These are phyloP conservation scores for Campylomormyrus tamandua DNA, from an alignment of 2,113 vertebrate genomes.

Conservation along the genomic window DNA sequence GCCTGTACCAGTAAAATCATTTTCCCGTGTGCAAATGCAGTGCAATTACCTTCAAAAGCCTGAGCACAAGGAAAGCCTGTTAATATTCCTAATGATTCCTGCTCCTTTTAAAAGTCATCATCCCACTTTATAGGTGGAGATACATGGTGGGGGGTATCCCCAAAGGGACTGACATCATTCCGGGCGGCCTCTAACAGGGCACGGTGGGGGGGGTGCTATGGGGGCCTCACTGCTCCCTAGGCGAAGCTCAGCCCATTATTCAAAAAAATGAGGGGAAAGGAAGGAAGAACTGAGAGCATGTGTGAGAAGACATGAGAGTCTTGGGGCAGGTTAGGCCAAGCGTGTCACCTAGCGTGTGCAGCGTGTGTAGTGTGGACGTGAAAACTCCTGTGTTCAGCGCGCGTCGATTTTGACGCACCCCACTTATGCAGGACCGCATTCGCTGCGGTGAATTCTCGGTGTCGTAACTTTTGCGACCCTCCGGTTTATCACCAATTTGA, in stretches of 20 bases:
- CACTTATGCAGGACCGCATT: neutral
- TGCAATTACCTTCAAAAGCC: constrained; percentile 54
- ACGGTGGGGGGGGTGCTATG: constrained; percentile 11
- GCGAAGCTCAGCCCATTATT: neutral
- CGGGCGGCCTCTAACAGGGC: constrained; percentile 48
- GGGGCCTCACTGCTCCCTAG: neutral
- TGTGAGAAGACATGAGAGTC: neutral
- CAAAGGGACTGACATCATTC: constrained; percentile 59
- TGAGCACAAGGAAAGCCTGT: constrained; percentile 60
- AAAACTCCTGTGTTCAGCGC: neutral
- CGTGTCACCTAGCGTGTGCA: neutral
- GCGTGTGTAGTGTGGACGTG: no score
- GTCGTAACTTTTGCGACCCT: neutral
- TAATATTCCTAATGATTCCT: constrained; percentile 66
- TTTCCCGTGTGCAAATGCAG: constrained; percentile 64
- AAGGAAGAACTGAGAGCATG: neutral
- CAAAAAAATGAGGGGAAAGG: neutral
- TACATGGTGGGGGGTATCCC: constrained; percentile 45
- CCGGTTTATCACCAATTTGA: neutral
- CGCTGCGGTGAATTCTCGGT: neutral
- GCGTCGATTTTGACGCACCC: neutral
- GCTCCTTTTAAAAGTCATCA: constrained; percentile 68
- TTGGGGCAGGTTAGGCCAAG: neutral
- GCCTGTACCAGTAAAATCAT: constrained; percentile 55
- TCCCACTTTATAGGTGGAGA: constrained; percentile 63